Conservation (phyloP, 2,113 vertebrate genomes). For the Aviceda subcristata region DNA sequence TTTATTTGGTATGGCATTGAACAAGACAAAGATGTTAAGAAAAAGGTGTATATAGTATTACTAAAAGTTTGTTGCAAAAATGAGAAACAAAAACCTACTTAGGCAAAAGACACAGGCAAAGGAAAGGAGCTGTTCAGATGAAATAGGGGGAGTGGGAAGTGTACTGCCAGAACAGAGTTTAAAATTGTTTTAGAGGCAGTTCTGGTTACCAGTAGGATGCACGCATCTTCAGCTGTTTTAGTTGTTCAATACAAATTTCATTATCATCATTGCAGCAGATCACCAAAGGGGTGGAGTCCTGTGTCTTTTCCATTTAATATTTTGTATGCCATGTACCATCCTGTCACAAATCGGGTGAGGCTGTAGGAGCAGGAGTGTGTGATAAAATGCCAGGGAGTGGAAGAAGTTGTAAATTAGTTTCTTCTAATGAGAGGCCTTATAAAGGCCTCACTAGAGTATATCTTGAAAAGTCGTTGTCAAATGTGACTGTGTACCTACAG, state of each 20-base stretch:
- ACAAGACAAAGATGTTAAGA: not conserved
- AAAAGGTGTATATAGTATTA: not conserved
- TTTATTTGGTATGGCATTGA: not conserved
- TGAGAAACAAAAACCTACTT: not conserved
- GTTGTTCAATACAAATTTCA: not conserved
- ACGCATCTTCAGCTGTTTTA: not conserved
- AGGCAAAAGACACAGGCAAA: not conserved
- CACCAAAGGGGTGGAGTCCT: not conserved
- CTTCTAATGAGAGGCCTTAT: not conserved
- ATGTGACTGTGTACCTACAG: not conserved
- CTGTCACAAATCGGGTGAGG: not conserved
- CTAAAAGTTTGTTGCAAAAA: not conserved
- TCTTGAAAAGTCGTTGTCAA: not conserved
- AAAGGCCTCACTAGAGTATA: not conserved
- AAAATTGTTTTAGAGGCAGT: not conserved
- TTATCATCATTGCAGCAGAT: not conserved
- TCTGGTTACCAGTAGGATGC: not conserved
- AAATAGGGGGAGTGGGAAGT: not conserved
- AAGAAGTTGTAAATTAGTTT: not conserved
- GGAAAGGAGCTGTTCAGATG: not conserved
- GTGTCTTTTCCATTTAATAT: not conserved
- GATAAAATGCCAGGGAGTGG: not conserved
- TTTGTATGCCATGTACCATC: not conserved
- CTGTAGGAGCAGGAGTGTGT: not conserved
- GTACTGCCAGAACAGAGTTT: not conserved